Percentiles rank a stretch among this genome's conserved stretches.
phyloP scores from a whole-genome alignment of 2,797 vertebrate species.

The Artibeus lituratus region DNA sequence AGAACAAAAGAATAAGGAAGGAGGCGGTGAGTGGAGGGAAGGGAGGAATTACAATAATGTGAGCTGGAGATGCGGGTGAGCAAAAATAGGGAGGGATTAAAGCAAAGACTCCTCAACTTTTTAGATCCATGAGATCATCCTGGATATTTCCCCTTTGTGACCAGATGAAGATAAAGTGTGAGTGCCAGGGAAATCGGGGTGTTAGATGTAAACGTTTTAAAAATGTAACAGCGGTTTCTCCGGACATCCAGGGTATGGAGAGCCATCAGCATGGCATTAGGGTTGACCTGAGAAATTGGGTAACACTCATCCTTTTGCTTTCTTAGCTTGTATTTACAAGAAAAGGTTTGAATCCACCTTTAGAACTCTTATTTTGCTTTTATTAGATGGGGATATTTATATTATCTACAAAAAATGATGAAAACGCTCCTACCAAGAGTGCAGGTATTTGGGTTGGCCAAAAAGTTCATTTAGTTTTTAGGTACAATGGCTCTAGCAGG shows the following conservation, averaged over 20 bases:
- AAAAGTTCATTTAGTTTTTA: not conserved
- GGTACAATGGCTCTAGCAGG: not conserved
- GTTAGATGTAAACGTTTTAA: conserved; percentile 48
- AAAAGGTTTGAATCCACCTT: conserved; percentile 59
- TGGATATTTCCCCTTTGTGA: conserved; percentile 54
- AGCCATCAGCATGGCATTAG: not conserved
- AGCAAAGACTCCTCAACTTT: conserved; percentile 69
- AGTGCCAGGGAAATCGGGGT: conserved; percentile 43
- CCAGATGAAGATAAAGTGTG: not conserved
- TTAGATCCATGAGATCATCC: conserved; percentile 51
- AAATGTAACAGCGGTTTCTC: not conserved
- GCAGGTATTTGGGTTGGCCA: not conserved
- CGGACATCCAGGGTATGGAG: not conserved
- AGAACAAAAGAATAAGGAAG: conserved; percentile 80
- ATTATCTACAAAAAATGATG: not conserved
- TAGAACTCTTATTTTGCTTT: conserved; percentile 56
- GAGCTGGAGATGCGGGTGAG: not conserved
- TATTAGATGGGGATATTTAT: conserved; percentile 26
- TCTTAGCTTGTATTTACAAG: conserved; percentile 50
- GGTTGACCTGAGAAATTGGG: conserved; percentile 24
- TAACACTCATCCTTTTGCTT: not conserved
- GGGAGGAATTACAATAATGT: conserved; percentile 69
- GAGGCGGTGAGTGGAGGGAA: conserved; percentile 60
- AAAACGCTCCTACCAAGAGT: not conserved
- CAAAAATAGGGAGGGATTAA: conserved; percentile 65